Evolutionary conservation across 1,140 invertebrate species (phyloP), one percentile per base, ranked within the genome.

Genomic region (Trypoxylus dichotomus): DNA sequence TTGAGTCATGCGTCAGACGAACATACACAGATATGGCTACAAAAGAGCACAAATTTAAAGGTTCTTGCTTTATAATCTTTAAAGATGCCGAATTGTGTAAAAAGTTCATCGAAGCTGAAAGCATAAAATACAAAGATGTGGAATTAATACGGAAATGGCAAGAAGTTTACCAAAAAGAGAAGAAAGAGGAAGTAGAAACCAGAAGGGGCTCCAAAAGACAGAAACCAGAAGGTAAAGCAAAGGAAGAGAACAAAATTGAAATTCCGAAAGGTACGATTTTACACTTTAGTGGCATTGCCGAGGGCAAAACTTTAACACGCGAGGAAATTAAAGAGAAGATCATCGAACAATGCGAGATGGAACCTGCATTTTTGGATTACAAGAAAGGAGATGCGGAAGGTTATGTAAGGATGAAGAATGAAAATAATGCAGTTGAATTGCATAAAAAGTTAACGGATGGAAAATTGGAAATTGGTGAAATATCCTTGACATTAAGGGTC

Each of bases 11-110:
- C 47, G 87, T 91, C 82, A 93, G 94, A 91, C 90, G 94, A 79
- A 90, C 90, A 76, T 94, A 93, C 80, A 85, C 87, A 43, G 92
- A 94, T 80, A 2, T 13, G 3, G 86, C 89, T 6, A 88, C 87
- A 7, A 93, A 94, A 82, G 89, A 89, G 47, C 87, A 89, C 72
- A 86, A 89, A 42, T 97, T 96, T 83, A 95, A 98, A 88, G 97
- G 97, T 58, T 98, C 96, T 7, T 91, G 97, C 73, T 97, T 97
- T 88, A 90, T 93, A 24, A 93, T 94, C 2, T 98, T 97, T 83
- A 90, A 91, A 81, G 93, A 90, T 32, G 87, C 91, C 74, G 94
- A 96, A 74, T 89, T 91, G 81, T 92, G 92, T 15, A 91, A 93
- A 75, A 89, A 88, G 79, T 90, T 90, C 79, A 84, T 95, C 75